These are phyloP conservation scores for Onychomys leucogaster DNA, from an alignment of 2,797 vertebrate genomes.

Conservation along the genomic window DNA sequence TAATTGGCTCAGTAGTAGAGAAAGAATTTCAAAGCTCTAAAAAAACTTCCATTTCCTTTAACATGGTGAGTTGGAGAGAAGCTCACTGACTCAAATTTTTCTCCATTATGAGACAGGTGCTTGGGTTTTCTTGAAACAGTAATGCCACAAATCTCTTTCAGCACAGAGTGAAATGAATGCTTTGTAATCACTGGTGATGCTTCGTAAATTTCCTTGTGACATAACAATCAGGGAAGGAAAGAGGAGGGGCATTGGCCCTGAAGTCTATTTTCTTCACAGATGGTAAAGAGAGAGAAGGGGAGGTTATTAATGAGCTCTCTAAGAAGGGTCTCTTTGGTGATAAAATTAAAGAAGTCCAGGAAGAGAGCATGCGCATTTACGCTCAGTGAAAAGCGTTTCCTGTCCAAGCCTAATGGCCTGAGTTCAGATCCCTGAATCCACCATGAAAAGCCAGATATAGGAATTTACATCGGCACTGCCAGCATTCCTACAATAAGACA, in stretches of 20 bases:
- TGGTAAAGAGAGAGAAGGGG: constrained; percentile 34
- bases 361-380: neutral
- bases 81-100: constrained; percentile 56
- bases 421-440: neutral
- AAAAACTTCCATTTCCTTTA: neutral
- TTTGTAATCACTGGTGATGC: neutral
- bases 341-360: neutral
- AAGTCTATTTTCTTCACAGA: neutral
- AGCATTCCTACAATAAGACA: neutral
- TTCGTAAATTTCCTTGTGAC: constrained; percentile 1
- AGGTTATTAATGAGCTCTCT: neutral
- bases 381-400: neutral
- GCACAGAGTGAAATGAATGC: neutral
- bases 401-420: no score
- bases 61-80: neutral
- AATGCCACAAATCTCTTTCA: constrained; percentile 17
- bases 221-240: neutral
- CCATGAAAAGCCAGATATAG: neutral
- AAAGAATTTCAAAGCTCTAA: neutral
- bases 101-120: constrained; percentile 31
- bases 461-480: neutral
- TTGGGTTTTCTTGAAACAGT: constrained; percentile 53
- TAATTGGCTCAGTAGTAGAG: constrained; percentile 2
- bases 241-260: neutral
- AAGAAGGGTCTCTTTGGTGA: constrained; percentile 2